Evolutionary conservation across 2,888 invertebrate species (phyloP).

Genomic region (Tenodera sinensis): DNA sequence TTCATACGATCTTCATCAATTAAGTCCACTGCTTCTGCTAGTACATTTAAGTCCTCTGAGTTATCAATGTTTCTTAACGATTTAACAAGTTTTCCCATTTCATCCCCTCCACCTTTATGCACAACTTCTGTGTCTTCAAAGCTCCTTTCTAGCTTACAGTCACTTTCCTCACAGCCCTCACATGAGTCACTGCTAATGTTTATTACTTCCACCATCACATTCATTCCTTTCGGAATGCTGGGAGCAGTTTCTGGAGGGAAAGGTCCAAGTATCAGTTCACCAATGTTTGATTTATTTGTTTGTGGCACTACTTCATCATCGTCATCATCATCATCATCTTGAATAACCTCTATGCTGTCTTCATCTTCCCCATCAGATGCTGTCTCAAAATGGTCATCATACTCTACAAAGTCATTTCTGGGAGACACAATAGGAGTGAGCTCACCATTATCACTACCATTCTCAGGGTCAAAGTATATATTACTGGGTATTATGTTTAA

Average conservation of each 20-base stretch:
- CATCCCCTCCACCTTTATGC: neutral
- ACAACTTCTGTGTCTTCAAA: neutral
- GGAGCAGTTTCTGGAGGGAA: neutral
- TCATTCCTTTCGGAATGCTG: neutral
- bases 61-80: neutral
- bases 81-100: neutral
- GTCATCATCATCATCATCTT: too few relatives aligned
- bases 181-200: neutral
- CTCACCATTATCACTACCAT: constrained; percentile 22
- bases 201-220: neutral
- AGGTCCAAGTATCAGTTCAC: neutral
- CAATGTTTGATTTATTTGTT: neutral
- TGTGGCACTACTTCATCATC: neutral
- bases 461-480: neutral
- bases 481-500: neutral
- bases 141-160: neutral
- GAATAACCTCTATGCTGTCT: constrained; percentile 17
- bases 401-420: constrained; percentile 20
- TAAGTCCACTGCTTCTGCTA: neutral
- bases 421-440: constrained; percentile 22
- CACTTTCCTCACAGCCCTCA: neutral
- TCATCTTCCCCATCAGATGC: constrained; percentile 22
- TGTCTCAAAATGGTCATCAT: constrained; percentile 26
- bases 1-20: neutral
- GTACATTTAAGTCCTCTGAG: neutral